Evolutionary conservation across 2,113 vertebrate genomes (phyloP).

Genomic region (Oncorhynchus masou): DNA sequence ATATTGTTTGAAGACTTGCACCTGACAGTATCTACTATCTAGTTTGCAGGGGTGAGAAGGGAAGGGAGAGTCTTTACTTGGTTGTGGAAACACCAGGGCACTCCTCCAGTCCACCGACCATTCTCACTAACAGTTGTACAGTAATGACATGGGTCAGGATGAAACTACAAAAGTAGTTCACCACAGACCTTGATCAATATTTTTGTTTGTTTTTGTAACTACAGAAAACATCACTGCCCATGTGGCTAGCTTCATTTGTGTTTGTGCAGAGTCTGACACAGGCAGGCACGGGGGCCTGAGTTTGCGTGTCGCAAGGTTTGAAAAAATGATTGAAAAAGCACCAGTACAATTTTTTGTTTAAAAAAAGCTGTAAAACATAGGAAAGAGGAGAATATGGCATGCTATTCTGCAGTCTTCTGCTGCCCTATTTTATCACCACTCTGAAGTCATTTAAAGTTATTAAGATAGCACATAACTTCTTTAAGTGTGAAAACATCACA

Average conservation of each 20-base stretch:
- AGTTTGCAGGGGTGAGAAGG: slow-evolving; percentile 53
- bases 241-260: slow-evolving; percentile 70
- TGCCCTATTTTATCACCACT: too few relatives aligned
- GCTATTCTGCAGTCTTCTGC: too few relatives aligned
- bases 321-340: slow-evolving; percentile 77
- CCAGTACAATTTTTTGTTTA: slow-evolving; percentile 80
- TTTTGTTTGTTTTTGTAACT: slow-evolving; percentile 58
- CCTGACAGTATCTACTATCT: slow-evolving; percentile 75
- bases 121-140: slow-evolving; percentile 74
- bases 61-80: slow-evolving; percentile 46
- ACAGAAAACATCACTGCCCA: slow-evolving; percentile 78
- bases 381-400: too few relatives aligned
- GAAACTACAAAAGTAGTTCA: slow-evolving; percentile 73
- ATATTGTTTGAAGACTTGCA: slow-evolving; percentile 72
- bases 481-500: too few relatives aligned
- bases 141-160: slow-evolving; percentile 77
- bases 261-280: slow-evolving; percentile 68
- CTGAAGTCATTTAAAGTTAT: too few relatives aligned
- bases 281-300: slow-evolving; percentile 59
- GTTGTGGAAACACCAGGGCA: slow-evolving; percentile 33
- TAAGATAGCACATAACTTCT: too few relatives aligned
- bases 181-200: slow-evolving; percentile 74
- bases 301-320: slow-evolving; percentile 60
- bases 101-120: slow-evolving; percentile 41
- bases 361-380: too few relatives aligned